phyloP scores from a whole-genome alignment of 1,140 invertebrate species.

The Scaptodrosophila lebanonensis region DNA sequence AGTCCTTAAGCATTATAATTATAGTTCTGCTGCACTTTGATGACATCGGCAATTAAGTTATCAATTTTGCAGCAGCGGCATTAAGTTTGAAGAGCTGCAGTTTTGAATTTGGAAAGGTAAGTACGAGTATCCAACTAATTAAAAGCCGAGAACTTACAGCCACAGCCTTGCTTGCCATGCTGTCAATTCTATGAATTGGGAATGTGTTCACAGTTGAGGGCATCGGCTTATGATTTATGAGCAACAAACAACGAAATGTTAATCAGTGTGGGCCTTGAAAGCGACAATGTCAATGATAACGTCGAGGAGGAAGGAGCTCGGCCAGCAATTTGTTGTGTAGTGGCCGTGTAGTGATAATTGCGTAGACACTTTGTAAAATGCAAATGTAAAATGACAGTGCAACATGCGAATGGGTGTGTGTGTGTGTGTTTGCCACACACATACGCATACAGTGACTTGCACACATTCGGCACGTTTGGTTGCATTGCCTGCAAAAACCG shows the following conservation, averaged over 20 bases:
- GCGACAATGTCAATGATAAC: neutral
- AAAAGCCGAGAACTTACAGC: neutral
- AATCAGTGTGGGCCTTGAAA: conserved; percentile 35
- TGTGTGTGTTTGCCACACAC: neutral
- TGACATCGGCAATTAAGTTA: too few relatives aligned
- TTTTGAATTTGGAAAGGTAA: conserved; percentile 24
- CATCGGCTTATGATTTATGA: conserved; percentile 50
- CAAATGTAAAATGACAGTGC: conserved; percentile 40
- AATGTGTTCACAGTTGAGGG: too few relatives aligned
- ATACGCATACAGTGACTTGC: conserved; percentile 6
- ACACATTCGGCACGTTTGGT: conserved; percentile 35
- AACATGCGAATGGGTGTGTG: too few relatives aligned
- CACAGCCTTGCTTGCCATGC: conserved; percentile 20
- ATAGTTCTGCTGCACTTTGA: too few relatives aligned
- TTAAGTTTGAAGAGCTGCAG: too few relatives aligned
- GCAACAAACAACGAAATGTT: conserved; percentile 62
- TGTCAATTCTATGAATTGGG: too few relatives aligned
- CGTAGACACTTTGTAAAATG: conserved; percentile 42
- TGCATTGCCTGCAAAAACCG: conserved; percentile 63
- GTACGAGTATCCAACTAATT: neutral
- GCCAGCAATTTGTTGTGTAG: conserved; percentile 1
- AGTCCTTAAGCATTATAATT: too few relatives aligned
- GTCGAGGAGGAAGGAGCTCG: neutral
- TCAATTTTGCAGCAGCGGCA: too few relatives aligned
- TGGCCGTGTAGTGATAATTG: conserved; percentile 36